phyloP scores from a whole-genome alignment of 2,113 vertebrate species.

The Eonycteris spelaea region DNA sequence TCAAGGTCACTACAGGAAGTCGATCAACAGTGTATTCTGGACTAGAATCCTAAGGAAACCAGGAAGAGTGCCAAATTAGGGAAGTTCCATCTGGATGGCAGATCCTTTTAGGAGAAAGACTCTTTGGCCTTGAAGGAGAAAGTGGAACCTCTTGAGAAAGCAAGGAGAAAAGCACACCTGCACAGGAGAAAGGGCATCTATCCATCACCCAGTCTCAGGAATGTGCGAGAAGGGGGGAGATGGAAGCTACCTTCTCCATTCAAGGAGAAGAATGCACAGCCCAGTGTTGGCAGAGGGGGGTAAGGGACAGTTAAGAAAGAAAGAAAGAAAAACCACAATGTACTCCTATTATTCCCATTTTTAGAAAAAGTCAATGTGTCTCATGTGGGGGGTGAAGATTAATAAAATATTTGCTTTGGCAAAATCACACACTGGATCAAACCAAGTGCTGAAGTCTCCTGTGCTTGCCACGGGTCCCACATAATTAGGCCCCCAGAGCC shows the following conservation, averaged over 20 bases:
- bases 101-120: not conserved
- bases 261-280: constrained; percentile 50
- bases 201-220: not conserved
- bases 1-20: constrained; percentile 15
- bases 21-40: not conserved
- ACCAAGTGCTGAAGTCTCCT: constrained; percentile 54
- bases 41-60: not conserved
- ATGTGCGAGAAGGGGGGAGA: not conserved
- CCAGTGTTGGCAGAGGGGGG: not conserved
- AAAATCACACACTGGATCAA: constrained; percentile 48
- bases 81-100: not conserved
- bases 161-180: not conserved
- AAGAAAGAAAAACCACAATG: not conserved
- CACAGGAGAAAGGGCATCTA: not conserved
- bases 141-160: not conserved
- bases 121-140: not conserved
- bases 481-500: constrained; percentile 53
- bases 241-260: constrained; percentile 56
- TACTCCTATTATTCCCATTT: constrained; percentile 58
- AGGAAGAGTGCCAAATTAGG: not conserved
- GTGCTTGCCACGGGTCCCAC: constrained; percentile 35
- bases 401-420: constrained; percentile 72
- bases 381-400: constrained; percentile 56
- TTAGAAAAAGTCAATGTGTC: constrained; percentile 56
- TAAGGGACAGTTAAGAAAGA: not conserved